Evolutionary conservation across 2,888 invertebrate species (phyloP).

Genomic region (Tachina grossa): DNA sequence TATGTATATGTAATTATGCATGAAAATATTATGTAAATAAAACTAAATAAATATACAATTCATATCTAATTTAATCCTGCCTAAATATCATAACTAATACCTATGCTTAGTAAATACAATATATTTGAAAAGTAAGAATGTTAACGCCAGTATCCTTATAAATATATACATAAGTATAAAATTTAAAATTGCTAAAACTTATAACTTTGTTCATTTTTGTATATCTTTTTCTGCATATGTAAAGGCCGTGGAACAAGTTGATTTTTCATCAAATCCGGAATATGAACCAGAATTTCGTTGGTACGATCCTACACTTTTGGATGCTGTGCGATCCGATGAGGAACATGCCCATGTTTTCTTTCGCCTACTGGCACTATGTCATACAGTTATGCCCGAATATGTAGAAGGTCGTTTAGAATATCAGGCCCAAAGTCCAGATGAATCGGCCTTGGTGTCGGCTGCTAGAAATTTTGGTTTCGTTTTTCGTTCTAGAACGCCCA

Average conservation of each 20-base stretch:
- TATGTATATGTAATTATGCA: slow-evolving; percentile 10
- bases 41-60: neutral
- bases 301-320: slow-evolving; percentile 93
- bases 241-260: slow-evolving; percentile 90
- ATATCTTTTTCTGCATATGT: slow-evolving; percentile 35
- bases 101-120: neutral
- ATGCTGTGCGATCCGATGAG: slow-evolving; percentile 91
- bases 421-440: slow-evolving; percentile 98
- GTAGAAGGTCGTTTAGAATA: slow-evolving; percentile 88
- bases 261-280: slow-evolving; percentile 97
- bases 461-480: slow-evolving; percentile 99
- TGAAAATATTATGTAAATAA: slow-evolving; percentile 7
- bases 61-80: neutral
- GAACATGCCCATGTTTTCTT: slow-evolving; percentile 93
- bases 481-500: slow-evolving; percentile 95
- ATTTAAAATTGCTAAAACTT: neutral
- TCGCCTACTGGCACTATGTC: slow-evolving; percentile 96
- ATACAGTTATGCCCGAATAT: slow-evolving; percentile 99
- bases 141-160: slow-evolving; percentile 1
- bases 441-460: slow-evolving; percentile 97
- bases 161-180: neutral
- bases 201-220: slow-evolving; percentile 3
- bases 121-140: neutral
- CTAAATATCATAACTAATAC: neutral
- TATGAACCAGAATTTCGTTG: slow-evolving; percentile 96